A percentile compares a stretch with the other conserved stretches of the same genome.
Evolutionary conservation across 2,888 invertebrate genomes (phyloP).

Genomic region (Acronicta alni): DNA sequence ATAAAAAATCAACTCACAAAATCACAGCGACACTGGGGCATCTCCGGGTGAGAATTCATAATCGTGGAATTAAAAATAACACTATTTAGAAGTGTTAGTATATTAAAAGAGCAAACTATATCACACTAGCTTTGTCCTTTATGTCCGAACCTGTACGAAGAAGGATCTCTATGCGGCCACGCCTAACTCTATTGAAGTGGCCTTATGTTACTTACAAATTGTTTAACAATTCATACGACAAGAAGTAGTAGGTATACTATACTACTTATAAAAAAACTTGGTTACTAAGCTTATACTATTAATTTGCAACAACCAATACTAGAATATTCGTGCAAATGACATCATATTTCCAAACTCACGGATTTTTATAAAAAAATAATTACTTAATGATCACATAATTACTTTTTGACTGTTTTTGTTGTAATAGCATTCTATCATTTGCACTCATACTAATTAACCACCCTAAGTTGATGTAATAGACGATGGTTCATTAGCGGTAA

Average conservation of each 20-base stretch:
- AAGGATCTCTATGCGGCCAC: no score
- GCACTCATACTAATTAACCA: neutral
- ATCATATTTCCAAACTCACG: neutral
- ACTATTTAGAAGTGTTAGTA: neutral
- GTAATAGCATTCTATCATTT: neutral
- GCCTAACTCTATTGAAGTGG: no score
- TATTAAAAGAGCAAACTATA: neutral
- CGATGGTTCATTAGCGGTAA: constrained; percentile 5
- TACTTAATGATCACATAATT: constrained; percentile 3
- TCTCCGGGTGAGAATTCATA: constrained; percentile 18
- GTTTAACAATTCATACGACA: no score
- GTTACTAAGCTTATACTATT: no score
- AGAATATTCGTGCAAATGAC: constrained; percentile 6
- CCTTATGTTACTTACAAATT: no score
- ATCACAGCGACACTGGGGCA: constrained; percentile 41
- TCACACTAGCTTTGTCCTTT: no score
- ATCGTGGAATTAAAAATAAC: neutral
- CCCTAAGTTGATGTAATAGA: neutral
- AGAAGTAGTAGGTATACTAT: no score
- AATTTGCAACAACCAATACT: no score
- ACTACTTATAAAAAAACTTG: no score
- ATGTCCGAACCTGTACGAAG: no score
- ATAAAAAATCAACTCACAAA: constrained; percentile 37
- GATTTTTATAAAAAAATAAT: constrained; percentile 28
- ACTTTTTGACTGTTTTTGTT: neutral